phyloP scores from a whole-genome alignment of 2,113 vertebrate genomes.

The Daboia siamensis region DNA sequence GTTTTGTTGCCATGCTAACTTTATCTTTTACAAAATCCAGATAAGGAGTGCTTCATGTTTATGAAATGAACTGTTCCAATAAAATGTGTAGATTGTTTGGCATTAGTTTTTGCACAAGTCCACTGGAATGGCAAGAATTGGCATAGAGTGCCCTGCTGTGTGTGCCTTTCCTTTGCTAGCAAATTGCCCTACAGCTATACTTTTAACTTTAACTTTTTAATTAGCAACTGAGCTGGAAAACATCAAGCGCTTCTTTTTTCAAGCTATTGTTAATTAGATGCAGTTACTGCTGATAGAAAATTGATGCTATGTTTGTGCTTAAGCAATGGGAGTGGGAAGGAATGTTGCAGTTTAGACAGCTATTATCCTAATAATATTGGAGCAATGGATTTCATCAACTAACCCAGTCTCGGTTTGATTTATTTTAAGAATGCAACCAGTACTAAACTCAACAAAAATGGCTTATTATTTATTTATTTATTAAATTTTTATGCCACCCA shows the following conservation, averaged over 20 bases:
- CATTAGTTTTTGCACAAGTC: neutral
- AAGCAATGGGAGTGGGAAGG: neutral
- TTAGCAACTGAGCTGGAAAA: slow-evolving; percentile 59
- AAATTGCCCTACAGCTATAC: slow-evolving; percentile 52
- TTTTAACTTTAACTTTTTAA: slow-evolving; percentile 58
- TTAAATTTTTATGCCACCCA: neutral
- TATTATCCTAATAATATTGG: neutral
- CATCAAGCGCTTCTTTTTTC: slow-evolving; percentile 65
- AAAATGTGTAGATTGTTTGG: slow-evolving; percentile 26
- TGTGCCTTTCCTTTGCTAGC: slow-evolving; percentile 49
- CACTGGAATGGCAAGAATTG: slow-evolving; percentile 27
- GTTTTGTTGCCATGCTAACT: slow-evolving; percentile 32
- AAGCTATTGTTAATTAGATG: slow-evolving; percentile 55
- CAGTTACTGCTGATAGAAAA: slow-evolving; percentile 64
- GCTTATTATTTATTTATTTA: neutral
- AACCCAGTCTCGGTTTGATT: neutral
- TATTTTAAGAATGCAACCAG: neutral
- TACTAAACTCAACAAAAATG: neutral
- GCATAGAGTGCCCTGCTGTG: slow-evolving; percentile 16
- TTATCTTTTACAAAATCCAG: slow-evolving; percentile 42
- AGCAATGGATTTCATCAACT: neutral
- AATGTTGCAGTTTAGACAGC: neutral
- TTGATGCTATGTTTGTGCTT: slow-evolving; percentile 61
- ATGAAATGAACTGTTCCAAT: slow-evolving; percentile 45
- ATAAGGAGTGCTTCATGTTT: slow-evolving; percentile 67